Conservation (phyloP, 2,113 vertebrate species). For the Platysternon megacephalum region DNA sequence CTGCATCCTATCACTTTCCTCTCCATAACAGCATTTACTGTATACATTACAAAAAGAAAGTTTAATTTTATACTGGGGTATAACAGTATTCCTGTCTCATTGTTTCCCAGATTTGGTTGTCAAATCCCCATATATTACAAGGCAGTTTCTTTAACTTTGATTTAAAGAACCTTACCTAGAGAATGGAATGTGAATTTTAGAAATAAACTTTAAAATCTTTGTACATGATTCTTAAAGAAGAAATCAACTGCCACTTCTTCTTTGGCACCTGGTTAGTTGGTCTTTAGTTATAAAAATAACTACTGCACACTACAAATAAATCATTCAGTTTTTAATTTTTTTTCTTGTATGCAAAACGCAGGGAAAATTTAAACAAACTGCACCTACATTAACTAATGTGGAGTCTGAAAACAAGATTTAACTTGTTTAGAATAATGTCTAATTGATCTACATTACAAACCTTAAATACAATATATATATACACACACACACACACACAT, state of each 20-base stretch:
- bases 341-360: conserved; percentile 23
- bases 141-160: conserved; percentile 38
- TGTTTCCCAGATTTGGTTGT: conserved; percentile 41
- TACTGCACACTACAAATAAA: not conserved
- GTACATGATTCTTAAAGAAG: conserved; percentile 9
- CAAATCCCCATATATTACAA: conserved; percentile 26
- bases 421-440: not conserved
- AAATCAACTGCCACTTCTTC: not conserved
- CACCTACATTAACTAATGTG: rapidly evolving
- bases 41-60: not conserved
- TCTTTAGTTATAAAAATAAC: conserved; percentile 2
- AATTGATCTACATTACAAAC: not conserved
- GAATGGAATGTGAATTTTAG: not conserved
- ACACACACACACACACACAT: not conserved
- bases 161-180: conserved; percentile 29
- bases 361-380: conserved; percentile 32
- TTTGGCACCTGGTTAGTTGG: conserved; percentile 44
- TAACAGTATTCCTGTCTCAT: conserved; percentile 30
- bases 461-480: not conserved
- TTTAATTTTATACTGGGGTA: conserved; percentile 46
- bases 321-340: conserved; percentile 24
- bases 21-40: conserved; percentile 33
- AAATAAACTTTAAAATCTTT: conserved; percentile 42
- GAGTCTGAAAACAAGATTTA: not conserved
- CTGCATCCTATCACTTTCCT: conserved; percentile 36